A percentile compares a stretch with the other conserved stretches of the same genome.
phyloP scores from a whole-genome alignment of 2,113 vertebrate genomes.

The Bujurquina vittata region DNA sequence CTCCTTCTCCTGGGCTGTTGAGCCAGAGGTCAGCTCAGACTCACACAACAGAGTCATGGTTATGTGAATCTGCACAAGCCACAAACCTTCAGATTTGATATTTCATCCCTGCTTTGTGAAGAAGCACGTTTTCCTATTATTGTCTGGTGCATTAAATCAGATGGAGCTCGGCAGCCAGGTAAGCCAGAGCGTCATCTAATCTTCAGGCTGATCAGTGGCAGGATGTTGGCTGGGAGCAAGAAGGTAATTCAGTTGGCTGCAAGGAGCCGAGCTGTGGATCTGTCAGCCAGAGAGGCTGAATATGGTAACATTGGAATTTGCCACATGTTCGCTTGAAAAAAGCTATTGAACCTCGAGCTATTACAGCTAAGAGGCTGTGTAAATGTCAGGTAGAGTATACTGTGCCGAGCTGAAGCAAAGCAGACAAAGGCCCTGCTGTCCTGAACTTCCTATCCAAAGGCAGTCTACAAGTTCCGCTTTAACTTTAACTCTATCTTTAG shows the following conservation, averaged over 20 bases:
- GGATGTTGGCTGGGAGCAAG: conserved; percentile 20
- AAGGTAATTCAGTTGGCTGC: conserved; percentile 9
- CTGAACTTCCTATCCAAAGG: neutral
- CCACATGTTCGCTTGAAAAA: conserved; percentile 5
- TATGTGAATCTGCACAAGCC: conserved; percentile 7
- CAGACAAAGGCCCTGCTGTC: conserved; percentile 7
- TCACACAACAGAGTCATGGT: conserved; percentile 9
- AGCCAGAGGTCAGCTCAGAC: conserved; percentile 46
- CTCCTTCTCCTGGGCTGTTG: conserved; percentile 30
- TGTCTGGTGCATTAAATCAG: conserved; percentile 15
- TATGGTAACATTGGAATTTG: neutral
- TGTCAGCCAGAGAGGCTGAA: conserved; percentile 14
- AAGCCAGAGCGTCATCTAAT: conserved; percentile 29
- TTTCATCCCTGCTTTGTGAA: conserved; percentile 18
- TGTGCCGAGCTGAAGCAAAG: conserved; percentile 6
- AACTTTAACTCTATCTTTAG: neutral
- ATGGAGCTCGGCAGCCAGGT: conserved; percentile 19
- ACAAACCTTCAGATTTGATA: conserved; percentile 9
- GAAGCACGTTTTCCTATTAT: conserved; percentile 36
- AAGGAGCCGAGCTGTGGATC: conserved; percentile 24
- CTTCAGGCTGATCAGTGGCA: conserved; percentile 12
- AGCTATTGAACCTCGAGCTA: neutral
- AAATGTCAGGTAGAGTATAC: conserved; percentile 11
- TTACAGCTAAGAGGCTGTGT: conserved; percentile 11
- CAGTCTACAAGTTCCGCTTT: neutral